Evolutionary conservation across 2,113 vertebrate species (phyloP), one percentile per base, ranked within the genome.

Genomic region (Indri indri): DNA sequence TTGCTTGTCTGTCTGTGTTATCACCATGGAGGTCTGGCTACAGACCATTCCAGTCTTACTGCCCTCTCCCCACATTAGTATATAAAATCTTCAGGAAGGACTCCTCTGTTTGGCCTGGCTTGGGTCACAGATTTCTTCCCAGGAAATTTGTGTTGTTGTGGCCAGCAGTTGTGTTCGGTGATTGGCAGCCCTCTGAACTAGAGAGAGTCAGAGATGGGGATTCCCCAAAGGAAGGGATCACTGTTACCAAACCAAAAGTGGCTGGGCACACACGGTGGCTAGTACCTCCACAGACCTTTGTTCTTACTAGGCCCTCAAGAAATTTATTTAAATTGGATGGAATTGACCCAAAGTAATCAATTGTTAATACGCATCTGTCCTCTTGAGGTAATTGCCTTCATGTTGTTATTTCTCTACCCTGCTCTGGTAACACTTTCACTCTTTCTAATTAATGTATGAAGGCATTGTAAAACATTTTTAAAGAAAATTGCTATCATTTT

Each of bases 61-160:
- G 30, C 2, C 3, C 11, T 30, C 11, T 57, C 34, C 59, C 22
- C 0, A 0, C 42, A 20, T 45, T 13, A n/a, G 14, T 74, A 17
- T 47, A 11, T 82, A 8, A 74, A 81, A 30, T 76, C 50, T 52
- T 59, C 47, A n/a, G n/a, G 25, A 66, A 54, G 10, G 5, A 12
- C 17, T 88, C 45, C 18, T 47, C 14, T 32, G 13, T 52, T 71
- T 50, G 20, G 12, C 65, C 42, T 40, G 37, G 14, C 13, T 91
- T 34, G 3, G 11, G 18, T 71, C 89, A 40, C 34, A 25, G 85
- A 57, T 77, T 70, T 34, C 16, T 65, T 30, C 4, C 3, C 37
- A 18, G 7, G 22, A 50, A 34, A 34, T 54, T 54, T 54, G 52
- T 54, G 2, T 52, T 37, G 5, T 57, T 84, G 22, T 79, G 47